Percentiles rank a stretch among this genome's conserved stretches.
These are phyloP conservation scores for Acomys russatus DNA, from an alignment of 2,797 vertebrate species.

Conservation along the genomic window DNA sequence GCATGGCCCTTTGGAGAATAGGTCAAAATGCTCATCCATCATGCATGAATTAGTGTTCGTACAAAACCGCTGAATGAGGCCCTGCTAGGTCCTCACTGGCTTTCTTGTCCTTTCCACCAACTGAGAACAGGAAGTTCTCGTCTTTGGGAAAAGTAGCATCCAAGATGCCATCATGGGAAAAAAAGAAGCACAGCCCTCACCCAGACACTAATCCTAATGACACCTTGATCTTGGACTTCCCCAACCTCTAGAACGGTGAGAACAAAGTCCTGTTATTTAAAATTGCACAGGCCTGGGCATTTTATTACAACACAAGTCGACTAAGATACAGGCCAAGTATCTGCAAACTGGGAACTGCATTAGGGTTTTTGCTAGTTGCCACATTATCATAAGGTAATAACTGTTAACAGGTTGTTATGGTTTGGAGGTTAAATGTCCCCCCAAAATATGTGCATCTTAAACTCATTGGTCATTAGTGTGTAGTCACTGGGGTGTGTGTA, in stretches of 20 bases:
- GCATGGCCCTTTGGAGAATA: not conserved
- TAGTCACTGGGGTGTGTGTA: not conserved
- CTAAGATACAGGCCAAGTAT: slow-evolving; percentile 26
- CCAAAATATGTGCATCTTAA: not conserved
- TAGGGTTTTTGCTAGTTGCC: slow-evolving; percentile 1
- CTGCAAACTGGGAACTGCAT: not conserved
- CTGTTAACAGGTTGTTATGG: not conserved
- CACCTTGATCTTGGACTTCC: not conserved
- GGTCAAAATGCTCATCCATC: not conserved
- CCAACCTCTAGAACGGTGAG: not conserved
- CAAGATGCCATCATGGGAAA: not conserved
- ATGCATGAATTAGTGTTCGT: not conserved
- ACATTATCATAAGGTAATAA: slow-evolving; percentile 14
- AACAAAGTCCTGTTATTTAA: not conserved
- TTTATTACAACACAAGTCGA: not conserved
- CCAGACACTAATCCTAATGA: not conserved
- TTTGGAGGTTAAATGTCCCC: not conserved
- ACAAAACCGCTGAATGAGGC: not conserved
- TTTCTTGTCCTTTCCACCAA: not conserved
- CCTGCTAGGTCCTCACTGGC: not conserved
- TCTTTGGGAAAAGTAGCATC: not conserved
- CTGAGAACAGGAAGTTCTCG: not conserved
- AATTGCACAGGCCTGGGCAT: not conserved
- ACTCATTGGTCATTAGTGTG: not conserved
- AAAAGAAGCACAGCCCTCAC: not conserved